Base-by-base conservation (phyloP, 2,797 vertebrate genomes). In the Pagetopsis macropterus region DNA sequence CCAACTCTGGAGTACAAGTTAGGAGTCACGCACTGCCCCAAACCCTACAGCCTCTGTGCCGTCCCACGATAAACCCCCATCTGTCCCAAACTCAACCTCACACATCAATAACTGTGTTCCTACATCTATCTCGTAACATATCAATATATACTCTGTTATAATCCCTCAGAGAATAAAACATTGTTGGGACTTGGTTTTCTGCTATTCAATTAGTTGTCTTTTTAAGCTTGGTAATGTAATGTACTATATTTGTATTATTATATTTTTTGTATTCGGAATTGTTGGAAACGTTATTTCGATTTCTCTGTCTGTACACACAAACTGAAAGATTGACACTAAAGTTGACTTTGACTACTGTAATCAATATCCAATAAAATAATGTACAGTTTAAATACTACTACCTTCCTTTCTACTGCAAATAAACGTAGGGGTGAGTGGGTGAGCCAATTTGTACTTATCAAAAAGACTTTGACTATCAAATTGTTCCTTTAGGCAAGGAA, bases 41-140 rank as follows among this genome's bases (percentile, higher is more conserved):
- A 91, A 43, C 90, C 84, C 0, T 95, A 95, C 40, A n/a, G 72
- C 8, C 84, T 96, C 76, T 84, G 91, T 3, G 95, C 94, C 0
- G 9, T 61, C 0, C 68, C 75, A 19, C 71, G 84, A 50, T 89
- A 62, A 78, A 40, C 45, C 48, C 9, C 12, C 3, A 21, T 9
- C 49, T 19, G 19, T 16, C 13, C 8, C 21, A 7, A 21, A 27
- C 27, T 27, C 27, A 27, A 27, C 27, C 4, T 27, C 27, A 27
- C 27, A 27, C 27, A 27, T 27, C 27, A 27, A 27, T 27, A 27
- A 27, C 27, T 27, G 4, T 37, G 33, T 21, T n/a, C 1, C 9
- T 46, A 7, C 37, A 45, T 7, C 15, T 58, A 9, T 19, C 16
- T 60, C 12, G 1, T 27, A 27, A 21, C 16, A 12, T 3, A 37